These are phyloP conservation scores for Lithodes maja DNA, from an alignment of 2,888 invertebrate genomes.

Conservation along the genomic window DNA sequence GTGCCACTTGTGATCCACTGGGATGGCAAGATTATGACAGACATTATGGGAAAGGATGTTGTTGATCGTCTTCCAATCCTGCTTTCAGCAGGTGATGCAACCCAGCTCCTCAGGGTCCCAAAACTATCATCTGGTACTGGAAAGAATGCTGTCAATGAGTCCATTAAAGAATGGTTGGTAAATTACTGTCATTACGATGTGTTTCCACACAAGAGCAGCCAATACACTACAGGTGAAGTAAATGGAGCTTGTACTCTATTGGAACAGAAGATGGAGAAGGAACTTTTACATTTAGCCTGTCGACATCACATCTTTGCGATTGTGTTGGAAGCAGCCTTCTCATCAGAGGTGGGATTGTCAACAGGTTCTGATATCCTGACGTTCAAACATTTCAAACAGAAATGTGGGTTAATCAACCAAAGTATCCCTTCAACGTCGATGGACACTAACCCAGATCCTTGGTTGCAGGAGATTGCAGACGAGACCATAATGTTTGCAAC, in stretches of 20 bases:
- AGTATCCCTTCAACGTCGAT: no score
- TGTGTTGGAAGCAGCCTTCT: constrained; percentile 14
- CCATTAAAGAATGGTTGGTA: background rate
- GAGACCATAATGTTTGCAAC: no score
- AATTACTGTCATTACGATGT: background rate
- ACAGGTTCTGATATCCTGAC: background rate
- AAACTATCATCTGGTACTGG: background rate
- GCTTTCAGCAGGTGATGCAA: constrained; percentile 9
- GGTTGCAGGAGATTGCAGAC: no score
- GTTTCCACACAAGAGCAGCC: constrained; percentile 7
- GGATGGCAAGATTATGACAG: constrained; percentile 2
- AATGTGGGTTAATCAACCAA: background rate
- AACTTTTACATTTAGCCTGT: constrained; percentile 12
- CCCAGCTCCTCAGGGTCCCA: background rate
- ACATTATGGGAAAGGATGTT: constrained; percentile 5
- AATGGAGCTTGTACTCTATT: background rate
- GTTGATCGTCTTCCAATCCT: constrained; percentile 8
- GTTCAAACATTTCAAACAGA: constrained; percentile 3
- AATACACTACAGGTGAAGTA: background rate
- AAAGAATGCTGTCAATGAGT: background rate
- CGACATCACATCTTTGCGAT: constrained; percentile 9
- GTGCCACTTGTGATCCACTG: constrained; percentile 10
- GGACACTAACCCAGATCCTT: no score
- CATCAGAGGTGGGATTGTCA: background rate
- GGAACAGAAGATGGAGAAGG: background rate